These are phyloP conservation scores for Staurois parvus DNA, from an alignment of 2,797 vertebrate species.

Conservation along the genomic window DNA sequence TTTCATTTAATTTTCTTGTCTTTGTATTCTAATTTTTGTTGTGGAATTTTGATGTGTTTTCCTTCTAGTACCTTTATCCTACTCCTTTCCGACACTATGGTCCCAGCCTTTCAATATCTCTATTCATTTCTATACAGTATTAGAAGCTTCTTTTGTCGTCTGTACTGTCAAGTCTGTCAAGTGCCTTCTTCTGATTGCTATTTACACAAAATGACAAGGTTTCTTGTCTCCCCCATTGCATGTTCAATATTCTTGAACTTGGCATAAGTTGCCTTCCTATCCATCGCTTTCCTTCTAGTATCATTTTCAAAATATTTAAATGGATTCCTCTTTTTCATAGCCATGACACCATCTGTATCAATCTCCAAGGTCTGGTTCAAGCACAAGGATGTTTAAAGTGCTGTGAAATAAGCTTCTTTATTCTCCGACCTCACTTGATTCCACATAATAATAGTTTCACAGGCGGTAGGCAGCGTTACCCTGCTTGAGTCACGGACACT, in stretches of 20 bases:
- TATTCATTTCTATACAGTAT: not conserved
- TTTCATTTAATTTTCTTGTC: no score
- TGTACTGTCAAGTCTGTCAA: not conserved
- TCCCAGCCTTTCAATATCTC: not conserved
- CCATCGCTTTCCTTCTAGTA: not conserved
- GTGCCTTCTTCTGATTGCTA: not conserved
- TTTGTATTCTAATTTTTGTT: no score
- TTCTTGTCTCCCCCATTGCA: not conserved
- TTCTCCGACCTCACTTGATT: not conserved
- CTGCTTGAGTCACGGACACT: not conserved
- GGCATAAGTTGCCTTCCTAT: not conserved
- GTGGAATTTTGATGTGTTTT: no score
- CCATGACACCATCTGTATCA: not conserved
- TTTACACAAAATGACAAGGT: constrained; percentile 7
- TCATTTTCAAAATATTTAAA: not conserved
- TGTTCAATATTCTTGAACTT: not conserved
- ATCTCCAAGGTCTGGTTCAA: not conserved
- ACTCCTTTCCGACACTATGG: not conserved
- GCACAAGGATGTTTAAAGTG: not conserved
- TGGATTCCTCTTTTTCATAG: not conserved
- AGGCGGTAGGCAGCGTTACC: not conserved
- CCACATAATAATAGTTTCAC: not conserved
- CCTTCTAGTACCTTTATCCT: no score
- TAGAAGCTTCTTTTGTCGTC: not conserved
- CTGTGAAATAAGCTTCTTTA: not conserved